These are phyloP conservation scores for Orthosia incerta DNA, from an alignment of 2,888 invertebrate species.

Conservation along the genomic window DNA sequence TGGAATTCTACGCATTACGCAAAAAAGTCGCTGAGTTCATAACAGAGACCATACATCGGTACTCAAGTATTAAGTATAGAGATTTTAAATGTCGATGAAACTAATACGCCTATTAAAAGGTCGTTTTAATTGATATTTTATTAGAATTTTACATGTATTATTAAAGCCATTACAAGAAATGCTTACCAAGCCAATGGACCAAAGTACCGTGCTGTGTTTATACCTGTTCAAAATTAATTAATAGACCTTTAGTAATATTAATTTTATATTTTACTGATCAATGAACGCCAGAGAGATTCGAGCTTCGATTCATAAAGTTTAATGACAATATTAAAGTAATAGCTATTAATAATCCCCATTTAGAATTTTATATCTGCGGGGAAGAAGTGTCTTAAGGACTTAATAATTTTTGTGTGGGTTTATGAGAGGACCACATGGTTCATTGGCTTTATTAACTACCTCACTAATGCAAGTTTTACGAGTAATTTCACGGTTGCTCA, in stretches of 20 bases:
- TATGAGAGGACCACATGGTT: slow-evolving; percentile 86
- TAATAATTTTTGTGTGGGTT: slow-evolving; percentile 79
- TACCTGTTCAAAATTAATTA: slow-evolving; percentile 59
- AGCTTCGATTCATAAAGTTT: slow-evolving; percentile 65
- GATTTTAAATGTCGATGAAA: slow-evolving; percentile 24
- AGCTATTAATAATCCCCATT: slow-evolving; percentile 83
- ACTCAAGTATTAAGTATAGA: neutral
- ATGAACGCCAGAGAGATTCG: slow-evolving; percentile 48
- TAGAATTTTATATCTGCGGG: slow-evolving; percentile 79
- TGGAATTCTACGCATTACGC: too few relatives aligned
- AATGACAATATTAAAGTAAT: slow-evolving; percentile 77
- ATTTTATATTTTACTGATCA: slow-evolving; percentile 55
- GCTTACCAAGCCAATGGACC: slow-evolving; percentile 16
- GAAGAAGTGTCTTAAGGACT: slow-evolving; percentile 73
- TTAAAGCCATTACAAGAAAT: slow-evolving; percentile 29
- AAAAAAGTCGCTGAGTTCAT: neutral
- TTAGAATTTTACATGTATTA: slow-evolving; percentile 30
- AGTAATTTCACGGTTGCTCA: slow-evolving; percentile 89
- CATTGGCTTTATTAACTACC: slow-evolving; percentile 82
- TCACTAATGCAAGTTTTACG: slow-evolving; percentile 88
- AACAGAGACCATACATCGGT: neutral
- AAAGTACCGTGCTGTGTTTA: slow-evolving; percentile 47
- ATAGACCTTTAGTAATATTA: slow-evolving; percentile 53
- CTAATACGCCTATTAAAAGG: slow-evolving; percentile 16
- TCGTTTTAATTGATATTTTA: slow-evolving; percentile 30